A percentile compares a stretch with the other conserved stretches of the same genome.
Evolutionary conservation across 2,797 vertebrate species (phyloP).

Genomic region (Poecilia picta): DNA sequence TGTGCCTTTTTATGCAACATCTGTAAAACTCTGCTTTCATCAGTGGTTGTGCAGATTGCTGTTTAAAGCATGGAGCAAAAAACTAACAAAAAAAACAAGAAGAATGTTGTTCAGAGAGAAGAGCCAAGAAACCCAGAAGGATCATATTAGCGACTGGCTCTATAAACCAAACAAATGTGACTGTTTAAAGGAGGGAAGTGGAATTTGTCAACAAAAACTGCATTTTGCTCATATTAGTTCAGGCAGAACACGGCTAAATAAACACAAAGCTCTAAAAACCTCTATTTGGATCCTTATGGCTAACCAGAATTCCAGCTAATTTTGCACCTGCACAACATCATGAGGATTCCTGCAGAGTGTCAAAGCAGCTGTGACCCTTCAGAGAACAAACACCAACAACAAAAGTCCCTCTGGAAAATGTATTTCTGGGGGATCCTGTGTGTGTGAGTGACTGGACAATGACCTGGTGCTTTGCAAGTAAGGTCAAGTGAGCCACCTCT

Average conservation of each 20-base stretch:
- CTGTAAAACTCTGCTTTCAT: not conserved
- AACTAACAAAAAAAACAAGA: not conserved
- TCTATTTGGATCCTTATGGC: not conserved
- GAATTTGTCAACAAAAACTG: not conserved
- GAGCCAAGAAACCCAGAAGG: constrained; percentile 15
- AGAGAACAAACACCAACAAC: not conserved
- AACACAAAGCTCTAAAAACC: not conserved
- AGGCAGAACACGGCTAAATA: not conserved
- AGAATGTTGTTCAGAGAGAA: constrained; percentile 13
- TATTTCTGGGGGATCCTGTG: not conserved
- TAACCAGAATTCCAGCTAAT: not conserved
- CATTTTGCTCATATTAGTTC: not conserved
- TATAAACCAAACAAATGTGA: constrained; percentile 12
- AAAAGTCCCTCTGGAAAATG: not conserved
- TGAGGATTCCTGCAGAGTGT: not conserved
- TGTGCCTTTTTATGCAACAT: not conserved
- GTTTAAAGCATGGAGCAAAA: not conserved
- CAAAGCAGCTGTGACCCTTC: not conserved
- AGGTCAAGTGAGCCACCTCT: not conserved
- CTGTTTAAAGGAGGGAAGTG: not conserved
- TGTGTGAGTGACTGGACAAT: not conserved
- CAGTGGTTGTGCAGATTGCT: not conserved
- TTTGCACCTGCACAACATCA: not conserved
- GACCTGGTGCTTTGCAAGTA: not conserved
- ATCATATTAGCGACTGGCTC: constrained; percentile 23